Evolutionary conservation across 2,888 invertebrate species (phyloP).

Genomic region (Microctonus aethiopoides): DNA sequence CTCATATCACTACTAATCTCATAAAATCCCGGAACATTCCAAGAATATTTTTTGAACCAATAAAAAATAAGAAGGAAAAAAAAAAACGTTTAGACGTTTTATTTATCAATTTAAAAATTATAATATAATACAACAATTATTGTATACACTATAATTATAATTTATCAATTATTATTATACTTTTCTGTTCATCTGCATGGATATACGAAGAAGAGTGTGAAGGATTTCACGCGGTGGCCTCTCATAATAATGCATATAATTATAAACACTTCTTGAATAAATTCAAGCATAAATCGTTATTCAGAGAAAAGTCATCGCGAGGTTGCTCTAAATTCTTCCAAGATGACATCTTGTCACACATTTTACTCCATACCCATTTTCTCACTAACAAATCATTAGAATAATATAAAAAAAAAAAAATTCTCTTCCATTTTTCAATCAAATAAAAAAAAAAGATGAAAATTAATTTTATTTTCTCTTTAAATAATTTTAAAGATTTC

Average conservation of each 20-base stretch:
- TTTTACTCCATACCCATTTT: neutral
- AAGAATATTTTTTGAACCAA: neutral
- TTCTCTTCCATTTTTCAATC: no score
- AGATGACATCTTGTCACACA: conserved; percentile 3
- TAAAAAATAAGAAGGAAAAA: neutral
- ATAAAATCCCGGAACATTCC: neutral
- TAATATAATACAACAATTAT: neutral
- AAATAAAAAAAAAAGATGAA: neutral
- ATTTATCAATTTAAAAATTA: neutral
- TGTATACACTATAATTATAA: neutral
- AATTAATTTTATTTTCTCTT: no score
- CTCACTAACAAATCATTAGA: neutral
- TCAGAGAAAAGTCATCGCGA: conserved; percentile 1
- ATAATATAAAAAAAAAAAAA: neutral
- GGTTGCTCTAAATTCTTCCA: conserved; percentile 21
- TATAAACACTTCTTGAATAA: conserved; percentile 27
- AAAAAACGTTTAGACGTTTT: neutral
- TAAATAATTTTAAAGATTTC: neutral
- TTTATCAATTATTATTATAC: neutral
- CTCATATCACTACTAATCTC: neutral
- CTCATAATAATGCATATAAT: conserved; percentile 19
- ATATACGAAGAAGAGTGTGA: conserved; percentile 7
- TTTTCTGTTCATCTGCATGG: neutral
- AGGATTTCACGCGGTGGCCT: conserved; percentile 1
- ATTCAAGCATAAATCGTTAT: conserved; percentile 1